phyloP scores from a whole-genome alignment of 2,797 vertebrate species.

The Hyperoplus lanceolatus region DNA sequence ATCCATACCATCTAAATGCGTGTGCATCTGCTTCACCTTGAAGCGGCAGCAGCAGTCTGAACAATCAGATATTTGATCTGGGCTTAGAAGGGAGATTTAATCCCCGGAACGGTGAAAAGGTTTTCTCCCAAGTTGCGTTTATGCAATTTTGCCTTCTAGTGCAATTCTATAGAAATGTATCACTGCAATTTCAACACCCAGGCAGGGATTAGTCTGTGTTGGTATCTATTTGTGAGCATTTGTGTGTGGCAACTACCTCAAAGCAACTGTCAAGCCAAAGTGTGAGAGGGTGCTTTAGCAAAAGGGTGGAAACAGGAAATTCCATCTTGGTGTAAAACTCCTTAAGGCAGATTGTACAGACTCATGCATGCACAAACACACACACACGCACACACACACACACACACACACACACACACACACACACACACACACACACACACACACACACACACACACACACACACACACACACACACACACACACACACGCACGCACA shows the following conservation, averaged over 20 bases:
- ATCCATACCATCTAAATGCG: conserved; percentile 69
- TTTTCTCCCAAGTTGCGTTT: conserved; percentile 84
- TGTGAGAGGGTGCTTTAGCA: conserved; percentile 68
- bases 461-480: conserved; percentile 5
- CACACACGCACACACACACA: conserved; percentile 16
- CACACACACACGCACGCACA: neutral
- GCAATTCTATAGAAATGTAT: conserved; percentile 84
- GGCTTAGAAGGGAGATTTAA: conserved; percentile 84
- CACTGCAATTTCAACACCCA: conserved; percentile 75
- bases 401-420: conserved; percentile 9
- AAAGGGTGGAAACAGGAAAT: conserved; percentile 69
- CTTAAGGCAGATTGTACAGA: conserved; percentile 45
- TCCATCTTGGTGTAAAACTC: conserved; percentile 43
- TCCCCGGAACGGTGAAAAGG: conserved; percentile 81
- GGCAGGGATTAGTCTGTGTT: conserved; percentile 77
- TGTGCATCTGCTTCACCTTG: conserved; percentile 74
- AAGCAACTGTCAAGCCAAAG: conserved; percentile 73
- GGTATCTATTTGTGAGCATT: conserved; percentile 62
- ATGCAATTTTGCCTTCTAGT: conserved; percentile 83
- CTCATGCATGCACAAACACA: conserved; percentile 17
- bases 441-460: conserved; percentile 5
- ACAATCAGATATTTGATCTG: conserved; percentile 87
- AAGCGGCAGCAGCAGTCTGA: conserved; percentile 70
- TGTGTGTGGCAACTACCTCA: conserved; percentile 76
- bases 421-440: conserved; percentile 16